Percentiles rank a stretch among this genome's conserved stretches.
Conservation (phyloP, 2,797 vertebrate genomes). For the Anomalospiza imberbis region DNA sequence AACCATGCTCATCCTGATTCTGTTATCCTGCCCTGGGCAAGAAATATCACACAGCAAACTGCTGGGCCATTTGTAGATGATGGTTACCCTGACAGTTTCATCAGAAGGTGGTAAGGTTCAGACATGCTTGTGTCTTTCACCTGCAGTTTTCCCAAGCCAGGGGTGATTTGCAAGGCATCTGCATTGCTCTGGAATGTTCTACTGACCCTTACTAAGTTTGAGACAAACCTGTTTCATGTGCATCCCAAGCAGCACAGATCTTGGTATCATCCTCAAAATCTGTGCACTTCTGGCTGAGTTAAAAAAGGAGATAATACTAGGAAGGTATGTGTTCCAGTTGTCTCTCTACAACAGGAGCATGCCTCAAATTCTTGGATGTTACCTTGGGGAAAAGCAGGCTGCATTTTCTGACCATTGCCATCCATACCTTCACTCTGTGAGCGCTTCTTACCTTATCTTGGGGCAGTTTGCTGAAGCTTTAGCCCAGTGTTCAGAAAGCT, state of each 20-base stretch:
- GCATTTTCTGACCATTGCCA: neutral
- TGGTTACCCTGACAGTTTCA: neutral
- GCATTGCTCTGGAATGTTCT: neutral
- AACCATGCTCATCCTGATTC: neutral
- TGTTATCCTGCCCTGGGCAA: neutral
- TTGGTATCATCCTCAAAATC: neutral
- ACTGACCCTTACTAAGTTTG: neutral
- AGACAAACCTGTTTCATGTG: neutral
- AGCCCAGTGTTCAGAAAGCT: slow-evolving; percentile 12
- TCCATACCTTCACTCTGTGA: neutral
- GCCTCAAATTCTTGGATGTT: neutral
- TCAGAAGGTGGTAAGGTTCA: neutral
- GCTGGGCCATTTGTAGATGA: neutral
- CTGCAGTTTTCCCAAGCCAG: neutral
- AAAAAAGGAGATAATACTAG: neutral
- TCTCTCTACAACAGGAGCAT: neutral
- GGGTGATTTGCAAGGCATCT: neutral
- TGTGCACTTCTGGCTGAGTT: neutral
- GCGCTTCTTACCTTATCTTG: slow-evolving; percentile 34
- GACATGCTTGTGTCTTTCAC: neutral
- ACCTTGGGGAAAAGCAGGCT: neutral
- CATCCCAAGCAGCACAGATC: neutral
- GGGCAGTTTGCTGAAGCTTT: neutral
- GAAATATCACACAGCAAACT: neutral
- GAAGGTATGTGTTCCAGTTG: neutral